These are phyloP conservation scores for Andrena dorsata DNA, from an alignment of 2,888 invertebrate genomes.

Conservation along the genomic window DNA sequence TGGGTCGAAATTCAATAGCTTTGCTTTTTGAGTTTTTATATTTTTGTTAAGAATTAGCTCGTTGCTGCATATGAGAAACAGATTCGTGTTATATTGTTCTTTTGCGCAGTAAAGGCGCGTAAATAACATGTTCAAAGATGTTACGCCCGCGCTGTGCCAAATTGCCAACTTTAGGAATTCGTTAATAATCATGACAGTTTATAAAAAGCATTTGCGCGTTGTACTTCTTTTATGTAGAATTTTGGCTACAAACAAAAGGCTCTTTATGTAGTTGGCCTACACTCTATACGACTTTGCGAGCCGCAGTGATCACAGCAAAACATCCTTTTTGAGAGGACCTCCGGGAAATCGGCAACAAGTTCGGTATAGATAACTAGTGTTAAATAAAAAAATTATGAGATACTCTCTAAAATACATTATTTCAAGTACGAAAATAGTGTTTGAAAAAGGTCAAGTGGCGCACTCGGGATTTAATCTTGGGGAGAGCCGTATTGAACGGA, in stretches of 20 bases:
- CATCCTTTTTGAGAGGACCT: too few species aligned
- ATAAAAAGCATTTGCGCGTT: background rate
- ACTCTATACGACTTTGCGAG: background rate
- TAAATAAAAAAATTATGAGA: too few species aligned
- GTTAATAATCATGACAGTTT: slow-evolving; percentile 1
- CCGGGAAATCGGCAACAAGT: too few species aligned
- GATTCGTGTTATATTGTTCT: background rate
- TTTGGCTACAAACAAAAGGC: background rate
- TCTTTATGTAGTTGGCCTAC: background rate
- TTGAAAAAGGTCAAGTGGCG: too few species aligned
- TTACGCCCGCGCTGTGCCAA: slow-evolving; percentile 1
- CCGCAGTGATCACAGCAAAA: background rate
- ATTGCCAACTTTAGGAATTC: slow-evolving; percentile 7
- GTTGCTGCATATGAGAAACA: background rate
- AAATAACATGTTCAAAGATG: background rate
- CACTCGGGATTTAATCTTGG: too few species aligned
- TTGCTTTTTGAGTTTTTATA: background rate
- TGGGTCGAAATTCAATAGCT: too few species aligned
- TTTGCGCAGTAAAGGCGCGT: background rate
- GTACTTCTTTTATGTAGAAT: background rate
- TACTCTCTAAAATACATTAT: too few species aligned
- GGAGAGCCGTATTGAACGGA: too few species aligned
- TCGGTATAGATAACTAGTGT: too few species aligned
- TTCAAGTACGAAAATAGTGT: too few species aligned
- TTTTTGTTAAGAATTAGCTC: background rate